phyloP scores from a whole-genome alignment of 1,140 invertebrate genomes.

The Capitella teleta region DNA sequence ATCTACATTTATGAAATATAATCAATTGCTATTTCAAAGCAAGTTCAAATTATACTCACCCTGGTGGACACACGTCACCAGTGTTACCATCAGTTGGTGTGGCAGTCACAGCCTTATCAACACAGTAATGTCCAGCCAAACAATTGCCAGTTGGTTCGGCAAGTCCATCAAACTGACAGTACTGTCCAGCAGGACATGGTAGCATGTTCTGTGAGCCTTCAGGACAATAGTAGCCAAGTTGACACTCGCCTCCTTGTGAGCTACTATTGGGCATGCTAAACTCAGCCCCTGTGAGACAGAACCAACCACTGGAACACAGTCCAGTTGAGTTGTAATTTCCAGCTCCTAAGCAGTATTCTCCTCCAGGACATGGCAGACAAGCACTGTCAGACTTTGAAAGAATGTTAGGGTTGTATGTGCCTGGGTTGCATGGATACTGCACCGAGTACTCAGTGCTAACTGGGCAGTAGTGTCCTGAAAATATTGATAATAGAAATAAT shows the following conservation, averaged over 20 bases:
- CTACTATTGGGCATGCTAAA: slow-evolving; percentile 21
- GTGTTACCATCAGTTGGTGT: slow-evolving; percentile 22
- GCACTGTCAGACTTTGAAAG: slow-evolving; percentile 17
- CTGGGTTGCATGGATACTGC: slow-evolving; percentile 28
- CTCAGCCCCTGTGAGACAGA: slow-evolving; percentile 23
- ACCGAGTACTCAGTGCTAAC: slow-evolving; percentile 20
- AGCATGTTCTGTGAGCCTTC: slow-evolving; percentile 23
- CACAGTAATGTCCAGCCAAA: slow-evolving; percentile 27
- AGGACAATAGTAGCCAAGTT: slow-evolving; percentile 25
- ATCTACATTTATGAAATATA: too few relatives aligned
- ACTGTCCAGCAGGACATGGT: slow-evolving; percentile 26
- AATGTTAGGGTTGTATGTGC: slow-evolving; percentile 29
- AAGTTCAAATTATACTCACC: too few relatives aligned
- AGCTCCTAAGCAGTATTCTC: slow-evolving; percentile 24
- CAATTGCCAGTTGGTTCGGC: slow-evolving; percentile 21
- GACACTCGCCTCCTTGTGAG: slow-evolving; percentile 25
- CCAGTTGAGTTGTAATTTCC: slow-evolving; percentile 22
- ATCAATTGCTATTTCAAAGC: too few relatives aligned
- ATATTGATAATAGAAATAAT: background rate
- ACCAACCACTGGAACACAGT: slow-evolving; percentile 29
- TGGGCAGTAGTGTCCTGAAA: slow-evolving; percentile 30
- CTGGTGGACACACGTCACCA: slow-evolving; percentile 30
- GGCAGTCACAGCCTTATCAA: slow-evolving; percentile 20
- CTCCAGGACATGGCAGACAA: slow-evolving; percentile 25
- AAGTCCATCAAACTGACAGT: slow-evolving; percentile 25